These are phyloP conservation scores for Molossus alvarezi DNA, from an alignment of 2,797 vertebrate genomes.

Conservation along the genomic window DNA sequence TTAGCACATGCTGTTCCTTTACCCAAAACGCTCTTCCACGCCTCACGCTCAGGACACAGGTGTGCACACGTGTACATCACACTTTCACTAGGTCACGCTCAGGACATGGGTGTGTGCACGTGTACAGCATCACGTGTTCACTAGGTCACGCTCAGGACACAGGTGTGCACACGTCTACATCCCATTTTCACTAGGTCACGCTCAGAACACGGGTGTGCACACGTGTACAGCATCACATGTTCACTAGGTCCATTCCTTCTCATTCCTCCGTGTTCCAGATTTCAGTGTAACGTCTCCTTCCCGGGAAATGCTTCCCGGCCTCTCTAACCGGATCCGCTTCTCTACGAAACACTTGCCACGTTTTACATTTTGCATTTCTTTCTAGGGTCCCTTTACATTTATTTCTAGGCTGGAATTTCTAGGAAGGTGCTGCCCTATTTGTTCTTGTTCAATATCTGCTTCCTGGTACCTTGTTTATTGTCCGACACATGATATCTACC, in stretches of 20 bases:
- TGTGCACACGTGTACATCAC: background rate
- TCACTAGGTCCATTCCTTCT: background rate
- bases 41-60: background rate
- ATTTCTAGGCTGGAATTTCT: background rate
- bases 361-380: background rate
- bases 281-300: background rate
- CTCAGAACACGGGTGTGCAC: background rate
- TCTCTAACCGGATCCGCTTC: background rate
- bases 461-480: background rate
- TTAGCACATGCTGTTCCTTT: background rate
- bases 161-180: background rate
- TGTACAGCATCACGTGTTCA: background rate
- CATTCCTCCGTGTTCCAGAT: background rate
- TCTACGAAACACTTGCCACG: background rate
- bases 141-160: background rate
- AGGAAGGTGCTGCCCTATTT: background rate
- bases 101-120: background rate
- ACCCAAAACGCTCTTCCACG: background rate
- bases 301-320: background rate
- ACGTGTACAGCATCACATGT: background rate
- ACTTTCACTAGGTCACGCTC: background rate
- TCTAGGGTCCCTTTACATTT: background rate
- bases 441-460: background rate
- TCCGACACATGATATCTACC: background rate
- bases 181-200: background rate